Base-by-base conservation (phyloP, 2,888 invertebrate species). In the Drosophila percnosoma region DNA sequence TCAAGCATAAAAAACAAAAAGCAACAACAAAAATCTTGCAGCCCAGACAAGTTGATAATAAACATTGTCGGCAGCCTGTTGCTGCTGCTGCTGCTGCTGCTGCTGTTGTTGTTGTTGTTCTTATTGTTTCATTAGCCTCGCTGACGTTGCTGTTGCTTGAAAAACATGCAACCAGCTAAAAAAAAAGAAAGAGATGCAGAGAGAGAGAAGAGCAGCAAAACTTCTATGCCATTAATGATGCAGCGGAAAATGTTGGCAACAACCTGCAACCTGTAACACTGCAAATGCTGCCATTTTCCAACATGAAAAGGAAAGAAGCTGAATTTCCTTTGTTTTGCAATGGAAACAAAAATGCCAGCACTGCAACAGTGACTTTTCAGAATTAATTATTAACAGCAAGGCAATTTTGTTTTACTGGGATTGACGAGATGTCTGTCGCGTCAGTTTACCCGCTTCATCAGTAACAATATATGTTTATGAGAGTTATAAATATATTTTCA, bases 211-310 rank as follows among this genome's bases (percentile, higher is more conserved):
- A 33, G n/a, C 18, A 8, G 13, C 42, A 61, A 29, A 53, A 31
- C 24, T 33, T 48, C 59, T 45, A 29, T 34, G 31, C 40, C 60
- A 74, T 73, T 73, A 74, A 74, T 75, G 78, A 77, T 75, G 66
- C 72, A 71, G 78, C 78, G 63, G 65, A 65, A 70, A 75, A 59
- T 75, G 62, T 54, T 63, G 60, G 51, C 70, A 52, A 66, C 66
- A 55, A 33, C 33, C 38, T 51, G 49, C 49, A 38, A 40, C 40
- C 36, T 49, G 66, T 51, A 60, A 49, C 55, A 11, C 11, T 18
- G 38, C 36, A 66, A n/a, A 51, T 68, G 73, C 73, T 67, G 63
- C 65, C 70, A 40, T 68, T 65, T 68, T 58, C 62, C 66, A 61
- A 69, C 72, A 63, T 68, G 68, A 66, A 29, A 62, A 62, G 59